Evolutionary conservation across 2,797 vertebrate species (phyloP), one percentile per base, ranked within the genome.

Genomic region (Acrossocheilus fasciatus): DNA sequence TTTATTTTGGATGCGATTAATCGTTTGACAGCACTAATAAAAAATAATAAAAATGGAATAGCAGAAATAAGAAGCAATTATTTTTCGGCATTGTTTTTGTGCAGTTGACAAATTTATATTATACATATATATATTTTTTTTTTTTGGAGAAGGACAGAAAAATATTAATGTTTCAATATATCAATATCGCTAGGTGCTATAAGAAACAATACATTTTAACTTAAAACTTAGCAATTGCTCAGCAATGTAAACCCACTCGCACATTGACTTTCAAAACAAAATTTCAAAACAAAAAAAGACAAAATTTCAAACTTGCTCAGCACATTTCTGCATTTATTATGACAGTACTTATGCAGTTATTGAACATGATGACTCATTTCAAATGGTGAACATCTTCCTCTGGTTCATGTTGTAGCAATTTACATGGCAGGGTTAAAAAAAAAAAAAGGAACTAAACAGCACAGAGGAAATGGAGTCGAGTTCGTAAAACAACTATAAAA

Each of bases 241-340:
- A 62, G 57, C 57, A 11, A n/a, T 59, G 23, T 59, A 59, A 59
- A 57, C 8, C 54, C 20, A 59, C 23, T 62, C 9, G 59, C 11
- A 26, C 59, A 12, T 14, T 0, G n/a, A 62, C 59, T 26, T 62
- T 62, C n/a, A 62, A 26, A 62, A 39, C 34, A 57, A 76, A 75
- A 64, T 43, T 4, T 41, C 2, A 36, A 17, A 62, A 7, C 36
- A 57, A 26, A 34, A 23, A 36, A 78, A 41, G 20, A 45, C 9
- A 45, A 41, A 14, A 45, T 12, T 50, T 82, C 26, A 36, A 81
- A 45, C 41, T 87, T 81, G 82, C 84, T 91, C 83, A 89, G 87
- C 89, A 91, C 90, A 88, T 86, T 87, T 86, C 86, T 81, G 90
- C 81, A 88, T 92, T 92, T 91, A 92, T 92, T 91, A 87, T 87